These are phyloP conservation scores for Calameuta pallipes DNA, from an alignment of 2,888 invertebrate genomes.

Conservation along the genomic window DNA sequence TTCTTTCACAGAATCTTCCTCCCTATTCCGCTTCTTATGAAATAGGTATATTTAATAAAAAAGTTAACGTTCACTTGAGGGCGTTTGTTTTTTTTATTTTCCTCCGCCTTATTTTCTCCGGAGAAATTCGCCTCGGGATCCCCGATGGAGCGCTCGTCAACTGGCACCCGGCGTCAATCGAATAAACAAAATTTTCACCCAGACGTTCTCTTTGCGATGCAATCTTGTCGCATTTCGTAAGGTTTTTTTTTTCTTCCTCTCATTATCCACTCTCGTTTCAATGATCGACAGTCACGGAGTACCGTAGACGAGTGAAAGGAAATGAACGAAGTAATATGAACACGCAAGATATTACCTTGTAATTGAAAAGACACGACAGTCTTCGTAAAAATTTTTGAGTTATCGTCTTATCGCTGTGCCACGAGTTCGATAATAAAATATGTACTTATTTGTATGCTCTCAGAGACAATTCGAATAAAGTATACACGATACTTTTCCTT, in stretches of 20 bases:
- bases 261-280: neutral
- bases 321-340: neutral
- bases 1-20: neutral
- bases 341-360: neutral
- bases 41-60: slow-evolving; percentile 43
- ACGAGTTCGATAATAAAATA: neutral
- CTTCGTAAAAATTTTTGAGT: neutral
- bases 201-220: neutral
- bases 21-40: neutral
- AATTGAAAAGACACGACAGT: neutral
- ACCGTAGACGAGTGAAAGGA: neutral
- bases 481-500: neutral
- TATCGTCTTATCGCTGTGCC: neutral
- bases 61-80: slow-evolving; percentile 43
- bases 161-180: neutral
- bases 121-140: neutral
- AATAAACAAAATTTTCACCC: neutral
- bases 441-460: neutral
- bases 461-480: no score
- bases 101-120: slow-evolving; percentile 7
- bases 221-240: neutral
- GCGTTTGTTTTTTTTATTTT: slow-evolving; percentile 20
- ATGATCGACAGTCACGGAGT: neutral
- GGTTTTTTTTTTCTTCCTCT: neutral
- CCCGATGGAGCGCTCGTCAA: neutral